Evolutionary conservation across 2,797 vertebrate species (phyloP).

Genomic region (Halcyon smyrnensis): DNA sequence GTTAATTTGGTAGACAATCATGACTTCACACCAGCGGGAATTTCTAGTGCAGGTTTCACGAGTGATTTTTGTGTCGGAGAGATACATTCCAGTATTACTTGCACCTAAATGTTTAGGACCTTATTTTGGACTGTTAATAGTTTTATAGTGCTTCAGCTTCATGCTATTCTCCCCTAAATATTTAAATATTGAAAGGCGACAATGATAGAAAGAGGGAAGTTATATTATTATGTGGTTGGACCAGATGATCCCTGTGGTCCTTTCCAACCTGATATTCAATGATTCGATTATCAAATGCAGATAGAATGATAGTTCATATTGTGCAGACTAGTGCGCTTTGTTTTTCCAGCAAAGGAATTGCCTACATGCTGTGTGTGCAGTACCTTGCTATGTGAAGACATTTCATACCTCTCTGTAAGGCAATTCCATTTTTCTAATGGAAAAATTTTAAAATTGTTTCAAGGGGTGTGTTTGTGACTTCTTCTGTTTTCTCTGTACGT

Average conservation of each 20-base stretch:
- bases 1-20: not conserved
- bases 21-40: not conserved
- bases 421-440: not conserved
- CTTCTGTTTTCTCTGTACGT: not conserved
- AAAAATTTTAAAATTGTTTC: not conserved
- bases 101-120: not conserved
- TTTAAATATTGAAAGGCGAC: not conserved
- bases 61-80: not conserved
- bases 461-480: not conserved
- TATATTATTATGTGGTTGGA: not conserved
- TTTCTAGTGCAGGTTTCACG: not conserved
- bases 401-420: not conserved
- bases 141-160: not conserved
- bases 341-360: not conserved
- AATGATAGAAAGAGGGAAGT: not conserved
- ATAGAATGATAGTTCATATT: not conserved
- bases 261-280: not conserved
- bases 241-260: not conserved
- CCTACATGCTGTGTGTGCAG: rapidly evolving
- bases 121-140: not conserved
- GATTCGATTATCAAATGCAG: not conserved
- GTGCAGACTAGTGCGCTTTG: not conserved
- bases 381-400: not conserved
- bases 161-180: not conserved
- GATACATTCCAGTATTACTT: not conserved